Base-by-base conservation (phyloP, 2,797 vertebrate species). In the Clarias fuscus region DNA sequence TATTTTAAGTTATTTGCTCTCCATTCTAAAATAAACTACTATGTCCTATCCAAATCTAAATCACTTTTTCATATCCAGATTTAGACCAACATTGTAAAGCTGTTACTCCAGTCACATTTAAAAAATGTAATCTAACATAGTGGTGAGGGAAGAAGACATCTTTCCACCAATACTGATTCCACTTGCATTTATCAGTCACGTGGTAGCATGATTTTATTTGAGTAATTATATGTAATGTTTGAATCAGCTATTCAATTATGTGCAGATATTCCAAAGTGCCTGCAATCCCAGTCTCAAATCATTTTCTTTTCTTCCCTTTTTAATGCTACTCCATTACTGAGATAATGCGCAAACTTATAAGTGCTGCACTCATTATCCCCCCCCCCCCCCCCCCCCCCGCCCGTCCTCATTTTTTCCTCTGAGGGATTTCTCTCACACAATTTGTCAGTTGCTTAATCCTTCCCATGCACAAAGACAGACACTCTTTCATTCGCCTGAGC, bases 381-480 rank as follows among this genome's bases (percentile, higher is more conserved):
- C 59, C 33, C 33, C 33, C 67, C 37, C 75, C 13, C 59, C 33
- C 33, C 33, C 67, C 37, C 75, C 13, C 59, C 33, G 1, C 33
- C 43, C 80, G 37, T 79, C 79, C 43, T 30, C 27, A 40, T 64
- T 56, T 27, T 76, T 22, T 59, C 86, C 87, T 80, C 76, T 73
- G 24, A 87, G 84, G 84, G 24, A 58, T n/a, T 75, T 88, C 88
- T 86, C 86, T 89, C 89, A 91, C 87, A 88, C 82, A 87, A 84
- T 89, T 86, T 91, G 91, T 90, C 91, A 93, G 90, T 87, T 93
- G 89, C 92, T 92, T 91, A 90, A 92, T 93, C 88, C 89, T 87
- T 92, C 59, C 67, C 89, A 87, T 90, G 89, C 89, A 88, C 89
- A 11, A 85, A 83, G 92, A 91, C 88, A 93, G 91, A 88, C 72